Evolutionary conservation across 64 coral and sea anemone species (phyloP).

Genomic region (Montipora sp.): DNA sequence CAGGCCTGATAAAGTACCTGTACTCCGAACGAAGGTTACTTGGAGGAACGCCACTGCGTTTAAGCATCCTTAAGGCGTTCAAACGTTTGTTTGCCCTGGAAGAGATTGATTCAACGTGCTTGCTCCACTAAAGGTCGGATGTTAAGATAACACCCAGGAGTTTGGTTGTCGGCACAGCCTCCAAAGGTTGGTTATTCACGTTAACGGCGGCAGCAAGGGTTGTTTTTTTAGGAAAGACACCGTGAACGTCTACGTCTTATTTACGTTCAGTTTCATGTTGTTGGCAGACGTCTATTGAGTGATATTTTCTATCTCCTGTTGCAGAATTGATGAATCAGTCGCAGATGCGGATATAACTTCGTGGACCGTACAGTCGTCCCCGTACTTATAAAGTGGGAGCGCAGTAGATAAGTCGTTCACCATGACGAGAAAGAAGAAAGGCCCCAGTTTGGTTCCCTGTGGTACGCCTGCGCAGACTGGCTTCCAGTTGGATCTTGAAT

Average conservation of each 20-base stretch:
- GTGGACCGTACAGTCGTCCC: conserved; percentile 9
- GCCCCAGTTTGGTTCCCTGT: too few relatives aligned
- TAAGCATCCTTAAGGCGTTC: conserved; percentile 15
- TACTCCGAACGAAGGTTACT: background rate
- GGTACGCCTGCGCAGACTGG: too few relatives aligned
- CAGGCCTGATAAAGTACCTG: too few relatives aligned
- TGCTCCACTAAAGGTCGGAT: conserved; percentile 54
- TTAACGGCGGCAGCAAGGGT: too few relatives aligned
- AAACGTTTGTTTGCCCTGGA: background rate
- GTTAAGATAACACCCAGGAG: conserved; percentile 43
- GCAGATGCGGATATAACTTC: conserved; percentile 14
- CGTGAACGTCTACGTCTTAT: background rate
- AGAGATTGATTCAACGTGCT: conserved; percentile 46
- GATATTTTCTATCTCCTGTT: conserved; percentile 34
- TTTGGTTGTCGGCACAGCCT: conserved; percentile 29
- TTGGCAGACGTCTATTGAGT: conserved; percentile 32
- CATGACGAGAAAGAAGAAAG: background rate
- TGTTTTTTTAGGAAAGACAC: too few relatives aligned
- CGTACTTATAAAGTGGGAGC: conserved; percentile 8
- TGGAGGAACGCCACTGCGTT: background rate
- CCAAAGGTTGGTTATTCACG: conserved; percentile 1
- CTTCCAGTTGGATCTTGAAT: too few relatives aligned
- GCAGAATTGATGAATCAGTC: background rate
- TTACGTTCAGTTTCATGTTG: conserved; percentile 38
- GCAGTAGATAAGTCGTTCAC: conserved; percentile 6